These are phyloP conservation scores for Xestia rhomboidea DNA, from an alignment of 2,888 invertebrate genomes.

Conservation along the genomic window DNA sequence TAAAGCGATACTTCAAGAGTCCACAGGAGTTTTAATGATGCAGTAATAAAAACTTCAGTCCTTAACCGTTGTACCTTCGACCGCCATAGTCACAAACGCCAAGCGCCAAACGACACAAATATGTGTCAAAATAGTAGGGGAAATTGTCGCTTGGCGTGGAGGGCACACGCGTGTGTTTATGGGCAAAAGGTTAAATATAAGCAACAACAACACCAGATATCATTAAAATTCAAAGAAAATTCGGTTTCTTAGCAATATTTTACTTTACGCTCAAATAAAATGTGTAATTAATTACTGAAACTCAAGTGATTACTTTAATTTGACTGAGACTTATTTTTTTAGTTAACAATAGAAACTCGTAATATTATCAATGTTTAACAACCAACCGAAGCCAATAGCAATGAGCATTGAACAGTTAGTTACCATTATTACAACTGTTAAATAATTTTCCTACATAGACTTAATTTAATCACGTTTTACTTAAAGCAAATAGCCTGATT, in stretches of 20 bases:
- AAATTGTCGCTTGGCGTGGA: too few relatives aligned
- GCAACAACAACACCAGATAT: too few relatives aligned
- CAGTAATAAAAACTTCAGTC: slow-evolving; percentile 1
- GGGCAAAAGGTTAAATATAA: too few relatives aligned
- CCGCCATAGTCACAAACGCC: too few relatives aligned
- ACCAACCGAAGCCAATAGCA: too few relatives aligned
- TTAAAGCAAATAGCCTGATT: background rate
- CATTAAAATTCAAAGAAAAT: background rate
- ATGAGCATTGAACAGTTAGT: background rate
- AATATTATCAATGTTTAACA: too few relatives aligned
- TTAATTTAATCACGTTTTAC: background rate
- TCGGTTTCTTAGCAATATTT: background rate
- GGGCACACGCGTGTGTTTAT: too few relatives aligned
- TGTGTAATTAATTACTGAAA: background rate
- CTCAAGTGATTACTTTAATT: too few relatives aligned
- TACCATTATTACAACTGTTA: background rate
- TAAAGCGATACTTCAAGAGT: background rate
- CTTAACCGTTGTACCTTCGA: background rate
- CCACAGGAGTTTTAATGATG: background rate
- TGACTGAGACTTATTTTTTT: too few relatives aligned
- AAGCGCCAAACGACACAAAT: too few relatives aligned
- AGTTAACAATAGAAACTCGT: too few relatives aligned
- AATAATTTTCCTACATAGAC: background rate
- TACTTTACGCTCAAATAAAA: background rate
- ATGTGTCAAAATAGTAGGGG: too few relatives aligned